Conservation (phyloP, 2,888 invertebrate species). For the Helleia helle region DNA sequence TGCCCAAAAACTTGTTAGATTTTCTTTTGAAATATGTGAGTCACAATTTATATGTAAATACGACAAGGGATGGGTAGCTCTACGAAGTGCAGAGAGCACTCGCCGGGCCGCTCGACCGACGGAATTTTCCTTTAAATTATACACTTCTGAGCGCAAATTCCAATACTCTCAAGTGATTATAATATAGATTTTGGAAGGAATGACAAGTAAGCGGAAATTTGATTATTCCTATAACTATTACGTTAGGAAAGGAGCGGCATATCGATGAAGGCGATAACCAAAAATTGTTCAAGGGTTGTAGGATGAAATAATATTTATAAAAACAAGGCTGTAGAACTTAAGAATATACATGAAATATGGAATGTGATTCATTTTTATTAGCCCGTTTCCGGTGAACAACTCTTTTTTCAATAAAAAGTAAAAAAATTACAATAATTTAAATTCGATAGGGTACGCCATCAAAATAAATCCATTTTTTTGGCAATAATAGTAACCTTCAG, state of each 20-base stretch:
- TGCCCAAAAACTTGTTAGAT: conserved; percentile 7
- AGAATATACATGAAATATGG: too few species aligned
- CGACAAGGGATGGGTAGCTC: conserved; percentile 14
- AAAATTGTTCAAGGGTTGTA: too few species aligned
- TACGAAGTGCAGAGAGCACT: conserved; percentile 14
- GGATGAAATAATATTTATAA: too few species aligned
- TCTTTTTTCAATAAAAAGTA: too few species aligned
- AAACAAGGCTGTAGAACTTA: too few species aligned
- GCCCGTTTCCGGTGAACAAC: too few species aligned
- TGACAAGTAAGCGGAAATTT: not conserved
- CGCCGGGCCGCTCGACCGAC: conserved; percentile 18
- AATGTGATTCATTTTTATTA: too few species aligned
- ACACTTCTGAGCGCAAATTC: conserved; percentile 24
- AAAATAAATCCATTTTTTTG: too few species aligned
- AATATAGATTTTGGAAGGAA: conserved; percentile 16
- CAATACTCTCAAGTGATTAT: conserved; percentile 16
- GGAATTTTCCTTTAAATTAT: conserved; percentile 41
- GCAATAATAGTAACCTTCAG: too few species aligned
- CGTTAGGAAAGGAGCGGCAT: not conserved
- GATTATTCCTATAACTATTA: not conserved
- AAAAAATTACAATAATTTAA: too few species aligned
- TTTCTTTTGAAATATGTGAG: conserved; percentile 20
- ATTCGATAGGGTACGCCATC: too few species aligned
- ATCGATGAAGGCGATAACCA: too few species aligned
- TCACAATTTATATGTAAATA: conserved; percentile 39